Percentiles rank a stretch among this genome's conserved stretches.
These are phyloP conservation scores for Hemithea aestivaria DNA, from an alignment of 2,888 invertebrate species.

Conservation along the genomic window DNA sequence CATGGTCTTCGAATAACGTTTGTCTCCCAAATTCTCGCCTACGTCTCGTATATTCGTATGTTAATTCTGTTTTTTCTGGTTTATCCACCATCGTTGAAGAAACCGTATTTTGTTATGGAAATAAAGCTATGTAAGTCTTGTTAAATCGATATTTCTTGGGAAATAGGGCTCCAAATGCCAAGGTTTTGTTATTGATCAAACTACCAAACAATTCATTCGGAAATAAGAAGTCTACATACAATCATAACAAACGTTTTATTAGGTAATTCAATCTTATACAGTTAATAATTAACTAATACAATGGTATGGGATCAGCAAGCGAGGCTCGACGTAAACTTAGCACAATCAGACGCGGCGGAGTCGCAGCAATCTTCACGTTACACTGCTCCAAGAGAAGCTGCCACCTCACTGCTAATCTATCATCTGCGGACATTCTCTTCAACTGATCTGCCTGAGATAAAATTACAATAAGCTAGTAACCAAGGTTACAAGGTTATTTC, in stretches of 20 bases:
- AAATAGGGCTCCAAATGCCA: too few species aligned
- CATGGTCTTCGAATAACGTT: conserved; percentile 83
- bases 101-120: neutral
- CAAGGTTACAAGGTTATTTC: too few species aligned
- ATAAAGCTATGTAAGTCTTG: neutral
- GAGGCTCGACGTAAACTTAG: conserved; percentile 53
- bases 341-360: conserved; percentile 55
- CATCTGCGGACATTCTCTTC: conserved; percentile 65
- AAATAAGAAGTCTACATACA: neutral
- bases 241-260: neutral
- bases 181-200: too few species aligned
- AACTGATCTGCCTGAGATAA: conserved; percentile 74
- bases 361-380: conserved; percentile 71
- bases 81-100: conserved; percentile 49
- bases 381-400: conserved; percentile 82
- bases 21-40: conserved; percentile 86
- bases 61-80: conserved; percentile 57
- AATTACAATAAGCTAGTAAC: conserved; percentile 12
- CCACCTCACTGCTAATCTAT: conserved; percentile 81
- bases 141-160: conserved; percentile 4
- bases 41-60: conserved; percentile 82
- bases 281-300: conserved; percentile 44
- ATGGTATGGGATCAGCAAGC: conserved; percentile 63
- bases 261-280: too few species aligned
- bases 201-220: too few species aligned